phyloP scores from a whole-genome alignment of 2,797 vertebrate species.

The Pseudochirops cupreus region DNA sequence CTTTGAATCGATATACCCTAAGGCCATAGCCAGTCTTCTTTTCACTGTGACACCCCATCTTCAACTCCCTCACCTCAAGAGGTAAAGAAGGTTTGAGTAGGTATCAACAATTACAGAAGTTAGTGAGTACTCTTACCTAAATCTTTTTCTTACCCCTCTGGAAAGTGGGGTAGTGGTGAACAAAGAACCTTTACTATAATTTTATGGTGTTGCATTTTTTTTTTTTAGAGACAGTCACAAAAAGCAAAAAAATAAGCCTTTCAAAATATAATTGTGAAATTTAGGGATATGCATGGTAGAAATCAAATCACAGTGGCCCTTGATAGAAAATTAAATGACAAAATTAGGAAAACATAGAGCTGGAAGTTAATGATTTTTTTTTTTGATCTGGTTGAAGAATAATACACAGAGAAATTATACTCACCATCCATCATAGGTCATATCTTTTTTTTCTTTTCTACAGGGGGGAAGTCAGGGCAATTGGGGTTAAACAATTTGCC shows the following conservation, averaged over 20 bases:
- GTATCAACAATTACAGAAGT: background rate
- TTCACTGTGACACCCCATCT: background rate
- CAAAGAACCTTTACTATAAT: background rate
- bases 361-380: background rate
- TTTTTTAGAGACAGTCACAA: background rate
- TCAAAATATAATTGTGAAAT: background rate
- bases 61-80: background rate
- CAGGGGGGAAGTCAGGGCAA: too few relatives aligned
- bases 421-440: background rate
- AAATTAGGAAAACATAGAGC: background rate
- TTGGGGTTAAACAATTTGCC: too few relatives aligned
- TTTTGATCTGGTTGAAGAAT: background rate
- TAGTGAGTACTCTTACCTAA: background rate
- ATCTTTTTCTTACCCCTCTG: background rate
- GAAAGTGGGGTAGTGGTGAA: background rate
- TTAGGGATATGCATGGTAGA: background rate
- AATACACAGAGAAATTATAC: background rate
- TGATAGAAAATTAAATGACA: background rate
- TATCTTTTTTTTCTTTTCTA: background rate
- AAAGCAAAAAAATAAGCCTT: background rate
- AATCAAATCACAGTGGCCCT: background rate
- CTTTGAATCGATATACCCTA: background rate
- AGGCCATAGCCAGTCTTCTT: background rate
- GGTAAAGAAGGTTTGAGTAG: background rate
- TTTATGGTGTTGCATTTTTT: background rate